Conservation (phyloP, 1,140 invertebrate genomes). For the Tribolium madens region DNA sequence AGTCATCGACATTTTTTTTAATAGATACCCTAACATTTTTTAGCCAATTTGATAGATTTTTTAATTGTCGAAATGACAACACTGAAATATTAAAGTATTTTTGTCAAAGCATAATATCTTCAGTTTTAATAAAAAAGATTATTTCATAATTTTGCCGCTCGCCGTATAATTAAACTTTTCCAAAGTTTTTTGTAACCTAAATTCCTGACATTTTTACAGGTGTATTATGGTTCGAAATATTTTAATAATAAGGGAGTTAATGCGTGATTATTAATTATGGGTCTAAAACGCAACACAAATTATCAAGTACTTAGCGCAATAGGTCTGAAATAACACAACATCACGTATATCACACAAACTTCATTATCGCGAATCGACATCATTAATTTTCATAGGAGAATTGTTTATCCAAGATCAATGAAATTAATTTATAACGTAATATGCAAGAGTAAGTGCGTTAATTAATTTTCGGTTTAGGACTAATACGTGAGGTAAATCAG, state of each 20-base stretch:
- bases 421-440: conserved; percentile 39
- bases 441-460: conserved; percentile 42
- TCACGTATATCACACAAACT: conserved; percentile 16
- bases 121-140: too few relatives aligned
- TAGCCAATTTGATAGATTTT: too few relatives aligned
- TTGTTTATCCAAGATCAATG: conserved; percentile 41
- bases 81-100: too few relatives aligned
- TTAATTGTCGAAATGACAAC: too few relatives aligned
- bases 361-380: conserved; percentile 40
- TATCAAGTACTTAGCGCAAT: conserved; percentile 6
- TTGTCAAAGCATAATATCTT: too few relatives aligned
- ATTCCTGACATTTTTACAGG: too few relatives aligned
- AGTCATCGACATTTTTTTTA: too few relatives aligned
- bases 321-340: background rate
- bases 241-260: background rate
- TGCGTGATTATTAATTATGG: background rate
- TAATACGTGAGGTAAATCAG: conserved; percentile 28
- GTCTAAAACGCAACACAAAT: conserved; percentile 10
- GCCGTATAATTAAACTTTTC: too few relatives aligned
- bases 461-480: conserved; percentile 39
- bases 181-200: too few relatives aligned
- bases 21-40: too few relatives aligned
- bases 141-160: too few relatives aligned
- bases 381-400: conserved; percentile 44
- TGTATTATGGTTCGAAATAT: background rate